Percentiles rank a stretch among this genome's conserved stretches.
Conservation (phyloP, 2,113 vertebrate species). For the Ochotona princeps region DNA sequence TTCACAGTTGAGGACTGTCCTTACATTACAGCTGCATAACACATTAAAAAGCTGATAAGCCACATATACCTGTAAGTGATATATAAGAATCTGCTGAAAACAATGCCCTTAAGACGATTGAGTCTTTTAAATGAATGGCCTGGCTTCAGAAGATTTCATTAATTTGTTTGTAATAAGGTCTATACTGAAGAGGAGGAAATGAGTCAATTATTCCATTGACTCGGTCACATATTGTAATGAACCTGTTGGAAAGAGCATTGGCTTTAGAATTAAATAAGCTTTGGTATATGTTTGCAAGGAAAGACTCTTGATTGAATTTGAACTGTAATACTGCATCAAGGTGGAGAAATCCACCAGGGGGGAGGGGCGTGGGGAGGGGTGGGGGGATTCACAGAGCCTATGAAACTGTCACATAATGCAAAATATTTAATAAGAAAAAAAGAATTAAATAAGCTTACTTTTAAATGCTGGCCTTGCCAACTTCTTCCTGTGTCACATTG, state of each 20-base stretch:
- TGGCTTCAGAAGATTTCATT: neutral
- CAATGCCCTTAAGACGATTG: neutral
- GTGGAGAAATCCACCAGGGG: too few species aligned
- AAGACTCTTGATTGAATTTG: too few species aligned
- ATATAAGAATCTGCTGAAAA: slow-evolving; percentile 6
- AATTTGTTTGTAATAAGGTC: neutral
- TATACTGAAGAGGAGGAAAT: neutral
- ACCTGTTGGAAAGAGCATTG: neutral
- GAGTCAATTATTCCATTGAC: neutral
- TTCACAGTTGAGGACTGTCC: neutral
- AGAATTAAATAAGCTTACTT: slow-evolving; percentile 10
- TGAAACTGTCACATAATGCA: too few species aligned
- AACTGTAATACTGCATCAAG: too few species aligned
- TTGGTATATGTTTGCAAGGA: too few species aligned
- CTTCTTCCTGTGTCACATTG: neutral
- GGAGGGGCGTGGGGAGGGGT: too few species aligned
- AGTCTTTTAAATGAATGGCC: neutral
- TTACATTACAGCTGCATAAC: neutral
- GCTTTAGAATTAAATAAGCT: slow-evolving; percentile 26
- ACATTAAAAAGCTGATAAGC: neutral
- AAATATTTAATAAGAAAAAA: too few species aligned
- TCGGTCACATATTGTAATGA: neutral
- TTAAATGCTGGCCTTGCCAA: slow-evolving; percentile 19
- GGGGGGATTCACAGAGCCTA: too few species aligned
- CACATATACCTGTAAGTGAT: neutral